A percentile compares a stretch with the other conserved stretches of the same genome.
phyloP scores from a whole-genome alignment of 2,113 vertebrate genomes.

The human (Homo sapiens) region DNA sequence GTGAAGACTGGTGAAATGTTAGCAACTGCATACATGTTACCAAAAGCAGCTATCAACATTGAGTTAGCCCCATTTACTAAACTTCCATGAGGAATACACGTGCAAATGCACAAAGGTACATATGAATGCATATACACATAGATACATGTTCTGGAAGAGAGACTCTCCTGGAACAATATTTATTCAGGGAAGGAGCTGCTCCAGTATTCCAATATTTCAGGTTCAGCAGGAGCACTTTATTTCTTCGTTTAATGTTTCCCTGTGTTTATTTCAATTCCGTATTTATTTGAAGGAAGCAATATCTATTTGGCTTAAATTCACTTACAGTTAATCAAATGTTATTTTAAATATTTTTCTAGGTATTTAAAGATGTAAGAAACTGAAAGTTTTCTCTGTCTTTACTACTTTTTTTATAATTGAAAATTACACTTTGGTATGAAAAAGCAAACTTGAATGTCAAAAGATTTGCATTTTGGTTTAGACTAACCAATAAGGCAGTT shows the following conservation, averaged over 20 bases:
- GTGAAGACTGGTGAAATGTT: neutral
- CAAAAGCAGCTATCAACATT: neutral
- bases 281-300: neutral
- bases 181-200: neutral
- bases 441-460: neutral
- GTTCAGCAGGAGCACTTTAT: neutral
- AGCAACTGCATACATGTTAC: neutral
- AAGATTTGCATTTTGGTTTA: neutral
- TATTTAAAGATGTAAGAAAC: neutral
- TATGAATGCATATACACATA: too few relatives aligned
- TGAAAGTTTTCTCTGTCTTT: neutral
- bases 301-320: neutral
- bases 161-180: neutral
- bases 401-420: neutral
- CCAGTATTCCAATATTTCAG: neutral
- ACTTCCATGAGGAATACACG: neutral
- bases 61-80: neutral
- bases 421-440: neutral
- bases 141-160: neutral
- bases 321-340: neutral
- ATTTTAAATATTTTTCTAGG: neutral
- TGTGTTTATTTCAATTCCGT: neutral
- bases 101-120: neutral
- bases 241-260: neutral
- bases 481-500: neutral